Base-by-base conservation (phyloP, 2,113 vertebrate species). In the Pardalotus punctatus region DNA sequence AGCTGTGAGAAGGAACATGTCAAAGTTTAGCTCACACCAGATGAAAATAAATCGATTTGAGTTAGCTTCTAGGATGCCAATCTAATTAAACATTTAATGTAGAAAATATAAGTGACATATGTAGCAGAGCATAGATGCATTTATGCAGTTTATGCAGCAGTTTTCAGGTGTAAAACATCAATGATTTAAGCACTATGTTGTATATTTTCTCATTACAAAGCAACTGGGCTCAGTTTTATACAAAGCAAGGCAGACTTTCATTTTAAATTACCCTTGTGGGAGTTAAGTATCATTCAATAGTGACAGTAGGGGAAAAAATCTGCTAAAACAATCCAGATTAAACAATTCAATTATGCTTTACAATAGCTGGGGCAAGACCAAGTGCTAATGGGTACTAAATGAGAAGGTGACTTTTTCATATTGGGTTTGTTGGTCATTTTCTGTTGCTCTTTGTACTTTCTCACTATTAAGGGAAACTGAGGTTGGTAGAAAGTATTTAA, bases 181-280 rank as follows among this genome's bases (percentile, higher is more conserved):
- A 71, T 88, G 82, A 97, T 96, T 97, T 96, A 97, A 94, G 62
- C 42, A 66, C 81, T 95, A 71, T 36, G 38, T 78, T 86, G 50
- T 96, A 97, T 96, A 94, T 95, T 96, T 97, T 94, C 90, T 98
- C 94, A 92, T 95, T 96, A 81, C 48, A 91, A 93, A 96, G 48
- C 72, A 88, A 90, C 66, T 29, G 17, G 56, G 25, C 53, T 97
- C 6, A 12, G 69, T 91, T 96, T 66, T 83, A 90, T 69, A 64
- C 78, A 96, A 91, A 90, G 66, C 27, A 95, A 96, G 38, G 57
- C 76, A 96, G 65, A 92, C 35, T 94, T 97, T 93, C 78, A 48
- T 76, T 95, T 96, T 93, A 94, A 97, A 97, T 97, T 96, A 73
- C 69, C 91, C 74, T 93, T 96, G 81, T 13, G 43, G 60, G 81